These are phyloP conservation scores for Perodicticus potto DNA, from an alignment of 2,797 vertebrate genomes.

Conservation along the genomic window DNA sequence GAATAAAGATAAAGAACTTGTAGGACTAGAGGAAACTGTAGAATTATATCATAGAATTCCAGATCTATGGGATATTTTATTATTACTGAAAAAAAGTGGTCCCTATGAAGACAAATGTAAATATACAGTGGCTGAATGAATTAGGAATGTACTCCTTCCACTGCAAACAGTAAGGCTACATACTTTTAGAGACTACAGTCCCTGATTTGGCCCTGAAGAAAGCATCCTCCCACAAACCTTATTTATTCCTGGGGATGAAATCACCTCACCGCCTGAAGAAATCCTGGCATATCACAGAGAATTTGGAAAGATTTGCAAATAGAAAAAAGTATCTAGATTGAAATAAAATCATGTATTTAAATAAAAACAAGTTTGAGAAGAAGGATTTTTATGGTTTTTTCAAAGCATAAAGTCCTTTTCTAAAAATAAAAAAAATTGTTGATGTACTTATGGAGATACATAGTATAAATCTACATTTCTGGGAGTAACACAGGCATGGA, in stretches of 20 bases:
- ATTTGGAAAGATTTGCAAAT: constrained; percentile 18
- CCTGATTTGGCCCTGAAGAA: neutral
- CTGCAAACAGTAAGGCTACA: neutral
- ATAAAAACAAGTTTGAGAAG: constrained; percentile 39
- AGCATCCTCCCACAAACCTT: neutral
- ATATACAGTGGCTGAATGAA: neutral
- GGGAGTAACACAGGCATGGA: neutral
- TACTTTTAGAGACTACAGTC: neutral
- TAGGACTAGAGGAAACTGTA: neutral
- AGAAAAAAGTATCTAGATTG: constrained; percentile 39
- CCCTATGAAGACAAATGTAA: neutral
- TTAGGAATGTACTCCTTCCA: neutral
- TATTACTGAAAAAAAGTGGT: neutral
- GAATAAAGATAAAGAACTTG: neutral
- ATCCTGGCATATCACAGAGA: constrained; percentile 20
- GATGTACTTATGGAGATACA: constrained; percentile 36
- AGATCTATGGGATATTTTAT: constrained; percentile 4
- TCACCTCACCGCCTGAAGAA: constrained; percentile 17
- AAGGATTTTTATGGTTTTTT: constrained; percentile 37
- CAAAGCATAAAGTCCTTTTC: constrained; percentile 58
- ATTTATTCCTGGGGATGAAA: constrained; percentile 16
- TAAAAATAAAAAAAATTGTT: constrained; percentile 56
- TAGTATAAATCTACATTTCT: constrained; percentile 31
- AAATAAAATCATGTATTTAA: constrained; percentile 42
- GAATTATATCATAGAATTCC: neutral